Percentiles rank a stretch among this genome's conserved stretches.
These are phyloP conservation scores for Crepidodera aurea DNA, from an alignment of 2,888 invertebrate species.

Conservation along the genomic window DNA sequence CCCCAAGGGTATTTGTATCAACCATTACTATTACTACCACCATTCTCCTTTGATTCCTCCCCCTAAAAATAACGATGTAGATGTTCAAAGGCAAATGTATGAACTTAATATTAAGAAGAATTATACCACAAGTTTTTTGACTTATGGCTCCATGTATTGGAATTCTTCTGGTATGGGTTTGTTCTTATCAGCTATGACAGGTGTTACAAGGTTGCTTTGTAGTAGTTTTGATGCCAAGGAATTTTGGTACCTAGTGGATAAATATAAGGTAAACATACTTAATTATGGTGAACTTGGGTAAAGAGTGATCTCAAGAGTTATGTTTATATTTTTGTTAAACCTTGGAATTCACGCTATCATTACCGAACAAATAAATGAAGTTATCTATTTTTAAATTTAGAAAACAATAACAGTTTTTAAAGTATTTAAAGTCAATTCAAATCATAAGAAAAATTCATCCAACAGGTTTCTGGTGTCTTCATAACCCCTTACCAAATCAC, in stretches of 20 bases:
- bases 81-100: slow-evolving; percentile 27
- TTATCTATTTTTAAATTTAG: too few species aligned
- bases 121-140: slow-evolving; percentile 26
- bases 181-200: slow-evolving; percentile 42
- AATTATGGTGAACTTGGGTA: not conserved
- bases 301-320: too few species aligned
- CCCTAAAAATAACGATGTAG: slow-evolving; percentile 27
- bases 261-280: slow-evolving; percentile 46
- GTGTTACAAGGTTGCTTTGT: slow-evolving; percentile 45
- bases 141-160: slow-evolving; percentile 49
- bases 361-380: too few species aligned
- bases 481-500: slow-evolving; percentile 48
- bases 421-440: too few species aligned
- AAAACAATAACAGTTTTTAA: too few species aligned
- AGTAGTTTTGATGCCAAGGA: slow-evolving; percentile 41
- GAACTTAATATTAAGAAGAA: slow-evolving; percentile 27
- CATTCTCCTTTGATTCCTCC: slow-evolving; percentile 31
- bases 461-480: slow-evolving; percentile 46
- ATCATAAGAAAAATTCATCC: too few species aligned
- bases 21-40: slow-evolving; percentile 38
- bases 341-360: too few species aligned
- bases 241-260: slow-evolving; percentile 48
- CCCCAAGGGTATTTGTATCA: slow-evolving; percentile 54
- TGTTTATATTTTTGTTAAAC: too few species aligned
- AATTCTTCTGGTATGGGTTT: slow-evolving; percentile 47